Base-by-base conservation (phyloP, 2,113 vertebrate species). In the Trachemys scripta region DNA sequence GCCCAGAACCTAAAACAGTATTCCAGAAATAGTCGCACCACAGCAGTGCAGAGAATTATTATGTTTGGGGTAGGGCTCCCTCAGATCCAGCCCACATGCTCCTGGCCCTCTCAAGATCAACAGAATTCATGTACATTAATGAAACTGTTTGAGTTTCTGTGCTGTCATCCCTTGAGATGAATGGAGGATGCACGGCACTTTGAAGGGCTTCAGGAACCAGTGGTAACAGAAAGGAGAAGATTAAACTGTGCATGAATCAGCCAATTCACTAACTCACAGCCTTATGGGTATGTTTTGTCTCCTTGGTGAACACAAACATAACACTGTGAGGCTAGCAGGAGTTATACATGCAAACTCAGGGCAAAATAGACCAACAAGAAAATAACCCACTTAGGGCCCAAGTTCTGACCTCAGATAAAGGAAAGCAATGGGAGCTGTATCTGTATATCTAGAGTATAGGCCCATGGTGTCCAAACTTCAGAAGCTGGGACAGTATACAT, bases 11-110 rank as follows among this genome's bases (percentile, higher is more conserved):
- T 1, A 59, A 31, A 22, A 27, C 8, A 8, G 4, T 20, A 5
- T 1, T 75, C 47, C 85, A 62, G 25, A 38, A 20, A 50, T 27
- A 76, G 83, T 1, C 24, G 5, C 5, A 16, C 47, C 51, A 38
- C 10, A 78, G 85, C 54, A 90, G 24, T 1, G 0, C 3, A 6
- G 42, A 27, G 25, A 13, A 59, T 1, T 2, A 24, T 0, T 3
- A 9, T 31, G 24, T 45, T 76, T 45, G 38, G 24, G 72, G 20
- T 24, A 20, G 35, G 72, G 72, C 38, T 76, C 20, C 38, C 20
- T 20, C 22, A 45, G 11, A 76, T 76, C 38, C 42, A 76, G 19
- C 65, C 25, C 57, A 81, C 45, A 2, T 38, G 20, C 72, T 65
- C 45, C 10, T 45, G 62, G 2, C 25, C 50, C 22, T 47, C 75